Base-by-base conservation (phyloP, 1,140 invertebrate genomes). In the Cotesia typhae region DNA sequence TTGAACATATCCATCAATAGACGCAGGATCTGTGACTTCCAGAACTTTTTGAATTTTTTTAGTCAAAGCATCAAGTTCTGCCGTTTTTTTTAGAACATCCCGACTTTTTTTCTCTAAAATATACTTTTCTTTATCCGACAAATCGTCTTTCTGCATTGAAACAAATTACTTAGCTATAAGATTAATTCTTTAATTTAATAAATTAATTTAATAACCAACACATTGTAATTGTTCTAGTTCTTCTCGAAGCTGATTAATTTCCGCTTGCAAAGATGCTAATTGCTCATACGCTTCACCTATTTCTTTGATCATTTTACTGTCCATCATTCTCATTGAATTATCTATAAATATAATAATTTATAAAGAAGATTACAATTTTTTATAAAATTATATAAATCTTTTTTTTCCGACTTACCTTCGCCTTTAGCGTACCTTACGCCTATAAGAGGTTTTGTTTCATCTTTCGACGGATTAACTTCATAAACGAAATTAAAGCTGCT, bases 51-150 rank as follows among this genome's bases (percentile, higher is more conserved):
- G 79, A 47, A 87, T 61, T 57, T 81, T 80, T 14, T 79, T 74
- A 0, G 85, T 86, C 10, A 86, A 79, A 10, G 79, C 51, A 14
- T 87, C 85, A 9, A 85, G 79, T 76, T 87, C 82, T 0, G 67
- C 68, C 14, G 87, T 61, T 66, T 85, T 87, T 7, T 65, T 55
- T 60, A 83, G 76, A 0, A 87, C 28, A 17, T 77, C 51, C 0
- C 74, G 65, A 67, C 85, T 84, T 51, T 83, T 84, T 2, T 76
- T 67, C n/a, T 80, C 75, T 57, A 86, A 69, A 1, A 51, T 51
- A 5, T 68, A 28, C 0, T 80, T 78, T 53, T 87, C 85, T 4
- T 83, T 82, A 4, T 84, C 77, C 4, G 80, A 79, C 36, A 86
- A 67, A 47, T 84, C 79, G 52, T 80, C 71, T 80, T 88, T 87